Base-by-base conservation (phyloP, 2,113 vertebrate species). In the Plecturocebus donacophilus region DNA sequence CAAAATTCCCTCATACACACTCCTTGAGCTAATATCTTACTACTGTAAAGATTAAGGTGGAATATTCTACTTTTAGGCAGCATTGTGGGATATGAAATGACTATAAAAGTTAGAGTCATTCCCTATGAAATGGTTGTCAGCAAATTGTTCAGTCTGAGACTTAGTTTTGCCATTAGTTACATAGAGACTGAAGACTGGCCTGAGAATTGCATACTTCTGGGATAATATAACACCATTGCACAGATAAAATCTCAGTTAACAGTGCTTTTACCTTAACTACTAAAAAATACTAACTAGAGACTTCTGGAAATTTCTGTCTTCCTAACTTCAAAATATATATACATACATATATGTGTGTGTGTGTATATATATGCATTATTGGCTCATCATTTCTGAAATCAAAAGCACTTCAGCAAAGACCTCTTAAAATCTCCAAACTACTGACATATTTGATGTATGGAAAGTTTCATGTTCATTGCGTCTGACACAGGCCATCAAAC, bases 401-500 rank as follows among this genome's bases (percentile, higher is more conserved):
- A 85, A 84, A 96, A 89, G 17, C 71, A 90, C 45, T 68, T 93
- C 30, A 94, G 61, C 52, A 80, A 87, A 77, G 68, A 61, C 32
- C 49, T 86, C 30, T 80, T 49, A 47, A 49, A 95, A 73, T 77
- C 47, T 92, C 75, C 75, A 88, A 91, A 75, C 79, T 85, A 80
- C 58, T 93, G 77, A 38, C 47, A 83, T 66, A 81, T 79, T 91
- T 91, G 82, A 85, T 96, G n/a, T 49, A 89, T 64, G 11, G 83
- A 92, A 68, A 2, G 32, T 83, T 47, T 87, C 95, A 2, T 87
- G 1, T 73, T 96, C 64, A 93, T 91, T 23, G 54, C 9, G 86
- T 93, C 81, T 21, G 6, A 79, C 52, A 5, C 12, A 87, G 56
- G 8, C 40, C 16, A 19, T 45, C 87, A 95, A 79, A 92, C 47